These are phyloP conservation scores for Limnephilus rhombicus DNA, from an alignment of 2,888 invertebrate genomes.

Conservation along the genomic window DNA sequence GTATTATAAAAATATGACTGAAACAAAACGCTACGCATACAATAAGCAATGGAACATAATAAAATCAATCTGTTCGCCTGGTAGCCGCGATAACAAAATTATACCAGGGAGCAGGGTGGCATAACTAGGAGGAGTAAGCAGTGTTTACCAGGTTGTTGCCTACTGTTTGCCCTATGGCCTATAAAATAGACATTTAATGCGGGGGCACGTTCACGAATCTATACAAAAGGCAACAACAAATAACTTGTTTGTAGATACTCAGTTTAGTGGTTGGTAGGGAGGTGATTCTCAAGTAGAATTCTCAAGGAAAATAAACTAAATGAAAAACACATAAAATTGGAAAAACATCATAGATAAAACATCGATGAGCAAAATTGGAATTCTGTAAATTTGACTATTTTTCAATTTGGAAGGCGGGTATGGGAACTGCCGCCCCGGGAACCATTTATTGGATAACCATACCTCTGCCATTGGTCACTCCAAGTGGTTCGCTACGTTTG, in stretches of 20 bases:
- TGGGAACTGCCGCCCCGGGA: too few species aligned
- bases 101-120: background rate
- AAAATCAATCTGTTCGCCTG: background rate
- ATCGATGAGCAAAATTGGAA: too few species aligned
- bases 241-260: background rate
- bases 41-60: background rate
- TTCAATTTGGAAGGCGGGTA: too few species aligned
- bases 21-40: background rate
- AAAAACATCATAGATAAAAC: too few species aligned
- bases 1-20: too few species aligned
- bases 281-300: background rate
- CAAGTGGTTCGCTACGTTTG: too few species aligned
- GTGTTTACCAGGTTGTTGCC: slow-evolving; percentile 8
- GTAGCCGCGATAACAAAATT: background rate
- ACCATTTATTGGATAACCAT: too few species aligned
- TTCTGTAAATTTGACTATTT: too few species aligned
- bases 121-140: background rate
- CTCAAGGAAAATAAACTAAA: background rate
- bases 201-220: slow-evolving; percentile 13
- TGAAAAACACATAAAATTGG: background rate
- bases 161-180: slow-evolving; percentile 23
- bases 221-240: background rate
- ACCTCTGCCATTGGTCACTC: too few species aligned
- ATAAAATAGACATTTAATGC: slow-evolving; percentile 35
- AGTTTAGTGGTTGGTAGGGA: background rate